A percentile compares a stretch with the other conserved stretches of the same genome.
Conservation (phyloP, 2,797 vertebrate species). For the Poeciliopsis turneri region DNA sequence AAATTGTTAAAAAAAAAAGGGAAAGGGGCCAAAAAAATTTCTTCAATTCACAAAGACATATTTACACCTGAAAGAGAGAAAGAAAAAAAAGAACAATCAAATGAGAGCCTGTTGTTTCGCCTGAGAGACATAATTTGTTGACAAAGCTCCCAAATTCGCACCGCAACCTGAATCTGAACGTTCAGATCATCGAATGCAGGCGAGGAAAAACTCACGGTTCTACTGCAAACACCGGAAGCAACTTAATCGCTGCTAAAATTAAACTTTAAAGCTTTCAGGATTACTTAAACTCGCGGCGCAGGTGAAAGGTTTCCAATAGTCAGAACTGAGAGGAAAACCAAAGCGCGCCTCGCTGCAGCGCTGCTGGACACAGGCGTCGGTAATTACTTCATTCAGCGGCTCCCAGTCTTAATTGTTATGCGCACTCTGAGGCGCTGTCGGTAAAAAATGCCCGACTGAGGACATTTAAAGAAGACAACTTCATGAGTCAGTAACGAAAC, state of each 20-base stretch:
- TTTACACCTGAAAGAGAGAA: constrained; percentile 44
- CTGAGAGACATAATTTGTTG: background rate
- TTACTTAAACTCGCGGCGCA: constrained; percentile 20
- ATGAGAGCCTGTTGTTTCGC: background rate
- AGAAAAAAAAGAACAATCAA: background rate
- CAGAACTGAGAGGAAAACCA: background rate
- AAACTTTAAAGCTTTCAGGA: background rate
- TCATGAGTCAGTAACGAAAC: background rate
- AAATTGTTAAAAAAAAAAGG: constrained; percentile 2
- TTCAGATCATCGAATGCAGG: background rate
- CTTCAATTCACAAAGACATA: constrained; percentile 12
- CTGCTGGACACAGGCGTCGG: constrained; percentile 27
- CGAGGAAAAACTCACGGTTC: constrained; percentile 5
- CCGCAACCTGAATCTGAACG: background rate
- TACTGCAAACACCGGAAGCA: constrained; percentile 11
- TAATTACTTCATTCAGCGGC: constrained; percentile 35
- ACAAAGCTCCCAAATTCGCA: background rate
- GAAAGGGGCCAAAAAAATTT: constrained; percentile 2
- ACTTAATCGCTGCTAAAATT: background rate
- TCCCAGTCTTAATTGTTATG: constrained; percentile 4
- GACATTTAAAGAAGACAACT: background rate
- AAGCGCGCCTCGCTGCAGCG: background rate
- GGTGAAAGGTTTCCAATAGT: background rate
- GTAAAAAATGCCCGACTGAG: background rate
- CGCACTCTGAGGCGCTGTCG: constrained; percentile 31